Evolutionary conservation across 2,113 vertebrate species (phyloP), one percentile per base, ranked within the genome.

Genomic region (Picathartes gymnocephalus): DNA sequence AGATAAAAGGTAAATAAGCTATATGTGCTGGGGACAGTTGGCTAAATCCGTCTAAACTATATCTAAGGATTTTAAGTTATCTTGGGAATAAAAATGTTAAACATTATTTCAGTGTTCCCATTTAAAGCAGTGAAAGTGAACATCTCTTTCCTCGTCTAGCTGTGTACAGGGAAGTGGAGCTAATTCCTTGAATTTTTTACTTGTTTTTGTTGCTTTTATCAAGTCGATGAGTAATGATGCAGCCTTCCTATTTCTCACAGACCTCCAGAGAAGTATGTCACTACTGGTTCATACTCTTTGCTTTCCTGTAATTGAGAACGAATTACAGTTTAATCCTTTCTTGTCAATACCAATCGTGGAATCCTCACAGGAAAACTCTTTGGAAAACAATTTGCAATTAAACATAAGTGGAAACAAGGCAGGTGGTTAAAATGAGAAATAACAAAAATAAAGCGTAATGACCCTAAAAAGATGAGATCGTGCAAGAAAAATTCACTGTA

Each of bases 241-340:
- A 81, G 61, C n/a, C 56, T 79, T 88, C 84, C 69, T 58, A 39
- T 65, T 86, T 44, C 73, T 71, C n/a, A 48, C 22, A 60, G 22
- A 53, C 17, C 44, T 81, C 69, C 42, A 54, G 53, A 88, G 88
- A 92, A 79, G 31, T 35, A 12, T 81, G 77, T 74, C 77, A 92
- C 76, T 90, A 10, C n/a, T 65, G 48, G 57, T 85, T 92, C 81
- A 53, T 60, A 81, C 21, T 84, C 37, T 56, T 70, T 12, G 9
- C 86, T 86, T 78, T 79, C 35, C 45, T 87, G 61, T 93, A 93
- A 87, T 14, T 93, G 31, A 57, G 54, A 84, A 71, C 93, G 69
- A 95, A 93, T 91, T 93, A 93, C 69, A 79, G 48, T 91, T 95
- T 84, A 95, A 95, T 95, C 44, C 44, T 72, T 86, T 47, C 33